These are phyloP conservation scores for Ptilorrhoa leucosticta DNA, from an alignment of 2,113 vertebrate genomes.

Conservation along the genomic window DNA sequence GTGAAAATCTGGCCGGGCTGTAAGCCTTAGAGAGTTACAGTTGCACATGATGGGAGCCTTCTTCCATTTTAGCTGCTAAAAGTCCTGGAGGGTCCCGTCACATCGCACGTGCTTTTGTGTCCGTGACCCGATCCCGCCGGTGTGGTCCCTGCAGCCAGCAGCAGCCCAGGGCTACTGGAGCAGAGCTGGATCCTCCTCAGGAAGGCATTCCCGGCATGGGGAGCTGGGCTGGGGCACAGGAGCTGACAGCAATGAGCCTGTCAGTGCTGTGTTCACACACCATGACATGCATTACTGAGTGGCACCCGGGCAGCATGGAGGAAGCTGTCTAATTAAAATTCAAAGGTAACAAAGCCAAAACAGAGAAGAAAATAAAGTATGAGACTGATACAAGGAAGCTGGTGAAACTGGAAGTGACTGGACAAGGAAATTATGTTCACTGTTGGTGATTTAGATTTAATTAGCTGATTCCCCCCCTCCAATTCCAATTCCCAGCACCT, in stretches of 20 bases:
- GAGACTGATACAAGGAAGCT: conserved; percentile 5
- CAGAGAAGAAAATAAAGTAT: neutral
- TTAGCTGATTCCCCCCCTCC: conserved; percentile 26
- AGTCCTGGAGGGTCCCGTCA: neutral
- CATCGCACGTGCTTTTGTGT: accelerated
- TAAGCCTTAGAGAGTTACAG: neutral
- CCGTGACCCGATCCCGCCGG: accelerated
- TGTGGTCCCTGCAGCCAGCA: accelerated
- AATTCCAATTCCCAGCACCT: conserved; percentile 49
- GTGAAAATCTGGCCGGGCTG: neutral
- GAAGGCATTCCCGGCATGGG: neutral
- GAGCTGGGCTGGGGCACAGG: neutral
- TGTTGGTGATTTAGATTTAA: conserved; percentile 53
- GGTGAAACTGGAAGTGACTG: conserved; percentile 50
- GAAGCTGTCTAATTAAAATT: conserved; percentile 38
- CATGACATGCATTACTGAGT: neutral
- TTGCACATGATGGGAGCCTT: neutral
- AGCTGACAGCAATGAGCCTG: neutral
- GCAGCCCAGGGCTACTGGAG: neutral
- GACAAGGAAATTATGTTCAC: conserved; percentile 48
- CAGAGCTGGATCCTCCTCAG: neutral
- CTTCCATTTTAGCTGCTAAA: neutral
- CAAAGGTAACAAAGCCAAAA: conserved; percentile 20
- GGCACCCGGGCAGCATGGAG: neutral
- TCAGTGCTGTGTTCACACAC: neutral